Evolutionary conservation across 1,140 invertebrate genomes (phyloP).

Genomic region (Oryctes rhinoceros): DNA sequence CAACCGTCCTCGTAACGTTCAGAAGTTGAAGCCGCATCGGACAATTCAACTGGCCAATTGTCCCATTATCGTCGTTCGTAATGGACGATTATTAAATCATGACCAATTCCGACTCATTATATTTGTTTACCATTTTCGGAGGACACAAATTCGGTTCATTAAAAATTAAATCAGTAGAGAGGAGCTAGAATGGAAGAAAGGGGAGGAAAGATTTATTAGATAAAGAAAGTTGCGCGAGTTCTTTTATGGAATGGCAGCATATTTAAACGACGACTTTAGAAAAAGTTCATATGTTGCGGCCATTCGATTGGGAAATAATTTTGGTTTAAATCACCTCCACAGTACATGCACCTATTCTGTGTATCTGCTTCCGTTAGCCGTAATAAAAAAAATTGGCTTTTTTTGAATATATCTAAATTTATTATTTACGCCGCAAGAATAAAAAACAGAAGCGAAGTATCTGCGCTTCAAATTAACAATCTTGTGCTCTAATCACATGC

Average conservation of each 20-base stretch:
- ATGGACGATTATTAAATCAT: constrained; percentile 36
- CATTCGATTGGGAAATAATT: no score
- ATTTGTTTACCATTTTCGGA: constrained; percentile 37
- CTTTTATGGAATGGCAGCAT: neutral
- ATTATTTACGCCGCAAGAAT: no score
- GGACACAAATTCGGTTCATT: constrained; percentile 36
- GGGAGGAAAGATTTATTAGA: neutral
- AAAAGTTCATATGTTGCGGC: no score
- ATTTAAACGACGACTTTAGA: no score
- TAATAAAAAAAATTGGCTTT: no score
- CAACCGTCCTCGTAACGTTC: neutral
- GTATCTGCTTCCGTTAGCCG: no score
- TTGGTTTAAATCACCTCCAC: no score
- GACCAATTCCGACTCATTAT: constrained; percentile 28
- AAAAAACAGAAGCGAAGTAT: no score
- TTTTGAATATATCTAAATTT: no score
- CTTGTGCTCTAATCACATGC: no score
- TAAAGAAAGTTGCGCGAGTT: neutral
- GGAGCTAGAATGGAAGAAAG: neutral
- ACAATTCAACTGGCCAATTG: constrained; percentile 25
- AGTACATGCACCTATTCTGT: no score
- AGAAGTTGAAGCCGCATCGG: constrained; percentile 17
- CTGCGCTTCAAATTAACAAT: no score
- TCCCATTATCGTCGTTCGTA: constrained; percentile 10
- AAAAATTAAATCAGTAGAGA: constrained; percentile 12